phyloP scores from a whole-genome alignment of 1,140 invertebrate species.

The Patella vulgata region DNA sequence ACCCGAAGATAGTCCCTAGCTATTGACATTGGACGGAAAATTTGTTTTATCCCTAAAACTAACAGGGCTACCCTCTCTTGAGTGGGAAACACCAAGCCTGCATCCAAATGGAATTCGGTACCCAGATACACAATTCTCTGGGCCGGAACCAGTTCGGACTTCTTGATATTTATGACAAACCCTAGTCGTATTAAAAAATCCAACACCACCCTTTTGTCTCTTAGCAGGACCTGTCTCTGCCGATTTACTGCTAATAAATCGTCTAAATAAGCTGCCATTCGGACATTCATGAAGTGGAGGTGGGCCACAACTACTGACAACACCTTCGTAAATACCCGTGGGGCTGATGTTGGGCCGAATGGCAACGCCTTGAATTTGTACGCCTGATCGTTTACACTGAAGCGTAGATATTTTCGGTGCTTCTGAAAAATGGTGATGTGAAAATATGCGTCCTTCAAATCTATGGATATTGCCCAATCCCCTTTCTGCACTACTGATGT shows the following conservation, averaged over 20 bases:
- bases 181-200: constrained; percentile 19
- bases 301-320: constrained; percentile 10
- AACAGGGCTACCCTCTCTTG: constrained; percentile 11
- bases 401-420: constrained; percentile 28
- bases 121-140: constrained; percentile 17
- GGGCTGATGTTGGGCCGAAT: constrained; percentile 21
- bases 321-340: constrained; percentile 17
- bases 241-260: constrained; percentile 3
- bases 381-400: constrained; percentile 11
- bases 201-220: constrained; percentile 6
- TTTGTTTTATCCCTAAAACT: background rate
- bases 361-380: constrained; percentile 20
- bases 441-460: constrained; percentile 34
- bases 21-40: background rate
- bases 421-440: constrained; percentile 24
- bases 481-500: constrained; percentile 24
- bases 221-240: background rate
- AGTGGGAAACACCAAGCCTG: constrained; percentile 13
- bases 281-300: constrained; percentile 3
- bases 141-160: constrained; percentile 2
- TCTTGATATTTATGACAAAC: constrained; percentile 14
- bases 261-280: constrained; percentile 17
- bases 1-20: background rate
- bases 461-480: constrained; percentile 31
- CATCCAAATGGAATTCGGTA: background rate